These are phyloP conservation scores for Phylloscopus whistleri DNA, from an alignment of 2,113 vertebrate species.

Conservation along the genomic window DNA sequence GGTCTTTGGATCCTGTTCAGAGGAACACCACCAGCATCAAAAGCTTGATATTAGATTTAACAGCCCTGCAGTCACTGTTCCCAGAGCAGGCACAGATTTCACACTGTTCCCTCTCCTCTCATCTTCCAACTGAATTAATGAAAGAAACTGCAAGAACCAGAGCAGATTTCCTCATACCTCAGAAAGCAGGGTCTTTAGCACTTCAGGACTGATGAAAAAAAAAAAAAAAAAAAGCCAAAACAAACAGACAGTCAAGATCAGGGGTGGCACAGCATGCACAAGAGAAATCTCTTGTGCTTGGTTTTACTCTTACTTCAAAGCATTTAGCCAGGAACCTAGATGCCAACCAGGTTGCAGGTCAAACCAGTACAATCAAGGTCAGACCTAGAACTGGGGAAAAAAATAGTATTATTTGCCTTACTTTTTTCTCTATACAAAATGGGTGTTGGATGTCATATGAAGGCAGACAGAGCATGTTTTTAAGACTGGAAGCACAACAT, in stretches of 20 bases:
- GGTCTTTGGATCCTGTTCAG: not conserved
- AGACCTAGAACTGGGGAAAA: not conserved
- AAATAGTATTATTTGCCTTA: not conserved
- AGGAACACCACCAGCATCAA: not conserved
- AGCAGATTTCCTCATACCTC: not conserved
- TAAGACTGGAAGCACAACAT: not conserved
- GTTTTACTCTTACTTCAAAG: not conserved
- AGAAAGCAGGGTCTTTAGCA: not conserved
- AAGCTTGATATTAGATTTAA: constrained; percentile 10
- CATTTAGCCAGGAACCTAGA: not conserved
- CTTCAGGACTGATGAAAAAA: not conserved
- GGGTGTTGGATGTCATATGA: not conserved
- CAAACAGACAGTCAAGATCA: not conserved
- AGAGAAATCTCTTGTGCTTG: not conserved
- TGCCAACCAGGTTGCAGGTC: not conserved
- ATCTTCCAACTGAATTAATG: not conserved
- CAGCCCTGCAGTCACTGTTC: not conserved
- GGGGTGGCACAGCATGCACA: not conserved
- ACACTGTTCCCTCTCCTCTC: not conserved
- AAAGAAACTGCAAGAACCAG: not conserved
- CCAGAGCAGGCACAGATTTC: not conserved
- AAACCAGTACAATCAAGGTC: not conserved
- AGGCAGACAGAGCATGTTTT: not conserved
- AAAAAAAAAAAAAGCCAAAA: not conserved
- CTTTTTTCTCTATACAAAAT: not conserved